Conservation (phyloP, 2,888 invertebrate species). For the Torymus tubicola region DNA sequence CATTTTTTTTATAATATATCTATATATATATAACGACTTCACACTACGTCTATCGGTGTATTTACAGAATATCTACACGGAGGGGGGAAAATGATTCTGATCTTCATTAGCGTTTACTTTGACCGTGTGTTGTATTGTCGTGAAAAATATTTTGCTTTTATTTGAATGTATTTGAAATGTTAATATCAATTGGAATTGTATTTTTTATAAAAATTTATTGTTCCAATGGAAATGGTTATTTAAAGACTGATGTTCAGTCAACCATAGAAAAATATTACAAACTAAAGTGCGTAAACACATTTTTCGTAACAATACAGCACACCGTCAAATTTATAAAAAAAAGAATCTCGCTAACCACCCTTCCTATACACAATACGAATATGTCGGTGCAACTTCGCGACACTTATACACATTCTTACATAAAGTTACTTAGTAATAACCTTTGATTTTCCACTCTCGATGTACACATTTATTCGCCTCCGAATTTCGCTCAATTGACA, state of each 20-base stretch:
- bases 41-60: constrained; percentile 22
- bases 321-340: neutral
- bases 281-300: too few species aligned
- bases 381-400: constrained; percentile 16
- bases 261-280: too few species aligned
- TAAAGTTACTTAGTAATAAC: constrained; percentile 21
- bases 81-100: neutral
- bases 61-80: constrained; percentile 50
- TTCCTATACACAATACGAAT: neutral
- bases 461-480: constrained; percentile 5
- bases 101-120: neutral
- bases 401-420: constrained; percentile 26
- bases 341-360: constrained; percentile 1
- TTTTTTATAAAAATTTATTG: too few species aligned
- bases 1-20: too few species aligned
- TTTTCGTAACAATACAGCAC: too few species aligned
- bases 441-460: constrained; percentile 50
- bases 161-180: too few species aligned
- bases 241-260: too few species aligned
- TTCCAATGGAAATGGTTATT: too few species aligned
- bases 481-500: neutral
- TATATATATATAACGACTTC: constrained; percentile 5
- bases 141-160: too few species aligned
- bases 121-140: neutral
- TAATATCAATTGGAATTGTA: too few species aligned